phyloP scores from a whole-genome alignment of 2,113 vertebrate genomes.

The Centropus unirufus region DNA sequence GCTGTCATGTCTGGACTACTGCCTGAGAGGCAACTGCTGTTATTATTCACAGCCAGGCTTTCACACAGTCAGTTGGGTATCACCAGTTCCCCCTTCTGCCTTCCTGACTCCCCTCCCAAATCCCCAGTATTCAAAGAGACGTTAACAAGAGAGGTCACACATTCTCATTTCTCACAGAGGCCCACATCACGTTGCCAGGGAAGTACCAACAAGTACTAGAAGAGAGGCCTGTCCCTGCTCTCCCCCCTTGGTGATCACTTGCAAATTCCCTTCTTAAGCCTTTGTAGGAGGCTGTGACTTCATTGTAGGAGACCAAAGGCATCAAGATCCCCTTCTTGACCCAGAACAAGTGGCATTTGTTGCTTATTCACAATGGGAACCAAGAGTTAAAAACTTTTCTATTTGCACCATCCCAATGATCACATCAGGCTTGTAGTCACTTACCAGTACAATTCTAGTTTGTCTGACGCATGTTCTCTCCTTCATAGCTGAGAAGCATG shows the following conservation, averaged over 20 bases:
- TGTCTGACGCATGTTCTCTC: neutral
- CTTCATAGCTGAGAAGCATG: neutral
- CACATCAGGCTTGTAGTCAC: neutral
- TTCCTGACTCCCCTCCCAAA: neutral
- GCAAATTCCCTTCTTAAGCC: neutral
- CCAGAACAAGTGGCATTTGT: neutral
- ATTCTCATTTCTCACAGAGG: neutral
- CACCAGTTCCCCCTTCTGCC: neutral
- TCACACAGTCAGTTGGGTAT: neutral
- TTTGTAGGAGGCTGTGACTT: neutral
- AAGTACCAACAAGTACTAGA: fast-evolving
- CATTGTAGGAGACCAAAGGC: fast-evolving
- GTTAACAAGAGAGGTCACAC: neutral
- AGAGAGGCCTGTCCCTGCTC: neutral
- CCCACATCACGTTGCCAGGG: neutral
- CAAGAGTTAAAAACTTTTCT: neutral
- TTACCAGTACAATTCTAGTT: neutral
- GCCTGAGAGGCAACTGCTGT: fast-evolving
- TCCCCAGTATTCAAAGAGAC: neutral
- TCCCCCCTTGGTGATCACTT: fast-evolving
- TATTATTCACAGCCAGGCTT: neutral
- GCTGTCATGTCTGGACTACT: fast-evolving
- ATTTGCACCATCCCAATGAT: neutral
- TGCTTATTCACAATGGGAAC: neutral
- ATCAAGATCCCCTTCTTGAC: neutral